Evolutionary conservation across 2,113 vertebrate species (phyloP).

Genomic region (Muntiacus reevesi): DNA sequence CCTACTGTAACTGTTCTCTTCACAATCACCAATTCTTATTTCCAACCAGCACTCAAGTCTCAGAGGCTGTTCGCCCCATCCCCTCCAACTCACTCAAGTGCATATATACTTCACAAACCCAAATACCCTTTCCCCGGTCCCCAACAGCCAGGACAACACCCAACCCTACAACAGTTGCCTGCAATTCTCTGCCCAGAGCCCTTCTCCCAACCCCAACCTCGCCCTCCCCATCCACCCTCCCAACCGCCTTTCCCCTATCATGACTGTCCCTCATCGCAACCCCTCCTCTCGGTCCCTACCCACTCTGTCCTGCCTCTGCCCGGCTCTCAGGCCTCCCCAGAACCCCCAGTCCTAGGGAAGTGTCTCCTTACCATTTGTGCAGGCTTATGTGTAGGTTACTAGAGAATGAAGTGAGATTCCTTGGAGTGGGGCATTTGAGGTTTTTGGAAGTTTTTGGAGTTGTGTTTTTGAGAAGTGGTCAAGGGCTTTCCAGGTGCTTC

Average conservation of each 20-base stretch:
- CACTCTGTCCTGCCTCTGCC: background rate
- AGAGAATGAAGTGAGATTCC: background rate
- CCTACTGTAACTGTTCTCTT: background rate
- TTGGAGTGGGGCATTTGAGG: background rate
- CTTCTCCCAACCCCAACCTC: background rate
- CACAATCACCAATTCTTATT: background rate
- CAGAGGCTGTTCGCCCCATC: background rate
- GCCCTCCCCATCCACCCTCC: background rate
- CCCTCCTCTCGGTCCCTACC: background rate
- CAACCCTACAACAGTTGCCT: background rate
- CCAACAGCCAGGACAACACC: background rate
- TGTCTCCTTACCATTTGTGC: constrained; percentile 62
- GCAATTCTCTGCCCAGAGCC: background rate
- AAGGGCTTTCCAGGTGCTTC: background rate
- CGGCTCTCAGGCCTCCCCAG: background rate
- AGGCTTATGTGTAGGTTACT: background rate
- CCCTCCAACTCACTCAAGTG: background rate
- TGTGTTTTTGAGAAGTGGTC: rapidly evolving
- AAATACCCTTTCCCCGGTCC: background rate
- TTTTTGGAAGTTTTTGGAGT: background rate
- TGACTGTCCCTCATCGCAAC: background rate
- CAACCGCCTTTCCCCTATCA: background rate
- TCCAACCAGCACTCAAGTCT: background rate
- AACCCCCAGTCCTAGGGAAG: background rate
- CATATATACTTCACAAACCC: background rate